A percentile compares a stretch with the other conserved stretches of the same genome.
Conservation (phyloP, 2,113 vertebrate species). For the Lipophrys pholis region DNA sequence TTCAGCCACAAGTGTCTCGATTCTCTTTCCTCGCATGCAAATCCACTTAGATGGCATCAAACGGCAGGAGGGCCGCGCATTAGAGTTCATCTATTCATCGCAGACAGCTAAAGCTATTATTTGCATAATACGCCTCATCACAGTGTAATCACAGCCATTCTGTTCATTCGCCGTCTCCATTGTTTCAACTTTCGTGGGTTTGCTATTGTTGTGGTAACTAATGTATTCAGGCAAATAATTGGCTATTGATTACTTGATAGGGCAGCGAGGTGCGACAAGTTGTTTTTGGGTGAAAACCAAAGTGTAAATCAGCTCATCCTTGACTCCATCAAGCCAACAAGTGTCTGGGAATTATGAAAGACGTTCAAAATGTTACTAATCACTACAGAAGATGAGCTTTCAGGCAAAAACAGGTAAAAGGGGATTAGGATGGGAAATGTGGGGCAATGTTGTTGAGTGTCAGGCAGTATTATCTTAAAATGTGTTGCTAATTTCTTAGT, state of each 20-base stretch:
- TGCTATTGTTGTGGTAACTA: not conserved
- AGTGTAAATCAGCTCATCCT: not conserved
- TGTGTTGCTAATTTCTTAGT: too few species aligned
- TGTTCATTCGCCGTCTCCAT: not conserved
- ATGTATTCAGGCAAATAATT: not conserved
- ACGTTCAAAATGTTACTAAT: not conserved
- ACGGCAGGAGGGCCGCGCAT: not conserved
- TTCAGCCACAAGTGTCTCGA: conserved; percentile 1
- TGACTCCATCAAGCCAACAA: not conserved
- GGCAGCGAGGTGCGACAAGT: not conserved
- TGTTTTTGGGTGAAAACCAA: not conserved
- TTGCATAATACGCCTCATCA: conserved; percentile 16
- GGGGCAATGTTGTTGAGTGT: too few species aligned
- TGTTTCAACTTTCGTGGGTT: not conserved
- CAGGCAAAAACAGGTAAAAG: too few species aligned
- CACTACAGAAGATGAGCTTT: not conserved
- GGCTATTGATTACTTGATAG: not conserved
- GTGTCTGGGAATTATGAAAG: not conserved
- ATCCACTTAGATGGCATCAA: conserved; percentile 19
- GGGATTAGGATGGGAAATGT: too few species aligned
- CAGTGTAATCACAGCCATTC: conserved; percentile 25
- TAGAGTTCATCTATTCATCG: conserved; percentile 21
- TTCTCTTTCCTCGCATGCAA: conserved; percentile 28
- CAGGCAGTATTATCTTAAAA: too few species aligned
- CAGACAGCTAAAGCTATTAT: not conserved